phyloP scores from a whole-genome alignment of 1,140 invertebrate genomes.

The Pygmarrhopalites habei region DNA sequence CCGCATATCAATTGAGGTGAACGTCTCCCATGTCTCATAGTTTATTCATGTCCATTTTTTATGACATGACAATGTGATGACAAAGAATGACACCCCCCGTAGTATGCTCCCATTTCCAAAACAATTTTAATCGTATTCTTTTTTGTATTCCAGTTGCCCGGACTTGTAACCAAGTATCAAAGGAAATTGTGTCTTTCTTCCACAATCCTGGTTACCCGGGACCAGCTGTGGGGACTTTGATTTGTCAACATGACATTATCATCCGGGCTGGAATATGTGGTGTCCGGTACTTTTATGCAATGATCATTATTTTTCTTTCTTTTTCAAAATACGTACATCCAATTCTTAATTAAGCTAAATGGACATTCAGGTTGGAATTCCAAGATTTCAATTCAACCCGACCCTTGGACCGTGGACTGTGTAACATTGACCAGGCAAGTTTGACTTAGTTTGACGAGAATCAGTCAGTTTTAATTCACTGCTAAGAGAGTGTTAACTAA shows the following conservation, averaged over 20 bases:
- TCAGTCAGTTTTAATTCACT: no score
- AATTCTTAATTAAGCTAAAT: no score
- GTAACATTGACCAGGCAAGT: slow-evolving; percentile 46
- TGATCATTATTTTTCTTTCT: background rate
- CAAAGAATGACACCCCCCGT: no score
- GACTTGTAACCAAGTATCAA: slow-evolving; percentile 42
- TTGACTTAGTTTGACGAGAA: no score
- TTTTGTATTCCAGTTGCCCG: slow-evolving; percentile 41
- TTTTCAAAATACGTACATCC: no score
- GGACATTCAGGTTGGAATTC: slow-evolving; percentile 41
- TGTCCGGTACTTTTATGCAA: slow-evolving; percentile 10
- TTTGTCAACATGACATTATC: slow-evolving; percentile 43
- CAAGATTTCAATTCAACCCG: slow-evolving; percentile 42
- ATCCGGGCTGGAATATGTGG: slow-evolving; percentile 41
- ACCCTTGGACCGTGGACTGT: slow-evolving; percentile 43
- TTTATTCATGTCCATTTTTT: no score
- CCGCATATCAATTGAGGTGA: no score
- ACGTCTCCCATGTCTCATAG: no score
- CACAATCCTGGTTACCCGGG: slow-evolving; percentile 42
- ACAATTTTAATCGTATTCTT: no score
- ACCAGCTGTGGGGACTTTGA: slow-evolving; percentile 42
- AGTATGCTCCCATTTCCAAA: no score
- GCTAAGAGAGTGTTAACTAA: no score
- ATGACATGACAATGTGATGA: no score
- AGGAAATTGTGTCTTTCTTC: slow-evolving; percentile 41